These are phyloP conservation scores for Probosciger aterrimus DNA, from an alignment of 2,113 vertebrate genomes.

Conservation along the genomic window DNA sequence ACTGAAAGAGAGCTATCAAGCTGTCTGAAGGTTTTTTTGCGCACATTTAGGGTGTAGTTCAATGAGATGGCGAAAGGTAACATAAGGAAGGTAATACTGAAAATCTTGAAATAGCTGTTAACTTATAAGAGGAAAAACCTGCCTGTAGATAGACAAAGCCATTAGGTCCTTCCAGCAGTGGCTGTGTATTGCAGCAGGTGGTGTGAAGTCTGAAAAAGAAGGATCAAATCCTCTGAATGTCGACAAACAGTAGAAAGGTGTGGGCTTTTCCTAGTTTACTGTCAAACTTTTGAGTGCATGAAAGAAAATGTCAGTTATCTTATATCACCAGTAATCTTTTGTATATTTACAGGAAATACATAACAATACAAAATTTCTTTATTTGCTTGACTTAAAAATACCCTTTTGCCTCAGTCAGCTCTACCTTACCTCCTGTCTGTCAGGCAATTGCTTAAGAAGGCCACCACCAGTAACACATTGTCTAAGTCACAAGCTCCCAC, in stretches of 20 bases:
- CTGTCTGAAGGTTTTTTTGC: fast-evolving
- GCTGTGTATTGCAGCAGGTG: background rate
- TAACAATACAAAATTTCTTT: background rate
- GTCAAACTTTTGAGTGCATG: background rate
- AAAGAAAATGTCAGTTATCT: background rate
- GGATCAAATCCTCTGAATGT: background rate
- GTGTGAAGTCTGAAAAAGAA: background rate
- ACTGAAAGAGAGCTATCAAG: background rate
- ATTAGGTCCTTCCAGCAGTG: background rate
- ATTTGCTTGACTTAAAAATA: background rate
- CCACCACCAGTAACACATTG: background rate
- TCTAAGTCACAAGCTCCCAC: background rate
- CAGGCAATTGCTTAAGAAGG: background rate
- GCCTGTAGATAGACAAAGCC: background rate
- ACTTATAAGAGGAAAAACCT: background rate
- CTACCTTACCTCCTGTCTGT: background rate
- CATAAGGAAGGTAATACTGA: background rate
- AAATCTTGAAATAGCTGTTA: background rate
- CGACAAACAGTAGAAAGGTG: background rate
- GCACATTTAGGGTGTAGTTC: background rate
- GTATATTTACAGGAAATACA: background rate
- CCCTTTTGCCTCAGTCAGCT: background rate
- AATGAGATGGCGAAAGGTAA: background rate
- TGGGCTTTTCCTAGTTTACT: background rate
- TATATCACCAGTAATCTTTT: background rate